Evolutionary conservation across 1,140 invertebrate genomes (phyloP).

Genomic region (Polyergus mexicanus): DNA sequence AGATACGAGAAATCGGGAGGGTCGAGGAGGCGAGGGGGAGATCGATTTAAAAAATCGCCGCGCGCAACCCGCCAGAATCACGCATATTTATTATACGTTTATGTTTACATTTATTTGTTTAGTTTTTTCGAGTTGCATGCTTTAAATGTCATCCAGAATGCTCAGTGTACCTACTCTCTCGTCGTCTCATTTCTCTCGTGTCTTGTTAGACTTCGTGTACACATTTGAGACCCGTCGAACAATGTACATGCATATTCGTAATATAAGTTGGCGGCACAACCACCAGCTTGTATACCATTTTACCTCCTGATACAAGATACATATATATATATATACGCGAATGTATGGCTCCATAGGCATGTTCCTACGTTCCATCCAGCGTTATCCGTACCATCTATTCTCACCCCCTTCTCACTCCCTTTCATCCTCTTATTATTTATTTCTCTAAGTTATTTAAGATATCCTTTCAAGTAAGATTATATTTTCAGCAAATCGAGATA

Average conservation of each 20-base stretch:
- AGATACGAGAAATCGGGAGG: neutral
- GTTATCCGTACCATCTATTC: neutral
- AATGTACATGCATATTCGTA: slow-evolving; percentile 62
- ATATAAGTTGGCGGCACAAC: slow-evolving; percentile 47
- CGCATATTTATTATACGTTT: slow-evolving; percentile 65
- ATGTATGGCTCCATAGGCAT: slow-evolving; percentile 45
- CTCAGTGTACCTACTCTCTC: slow-evolving; percentile 83
- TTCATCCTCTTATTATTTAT: slow-evolving; percentile 13
- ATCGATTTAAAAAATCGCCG: slow-evolving; percentile 68
- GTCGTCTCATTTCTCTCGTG: slow-evolving; percentile 78
- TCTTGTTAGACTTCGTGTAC: slow-evolving; percentile 70
- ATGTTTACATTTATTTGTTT: slow-evolving; percentile 51
- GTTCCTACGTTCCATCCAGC: neutral
- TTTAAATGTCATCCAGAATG: slow-evolving; percentile 86
- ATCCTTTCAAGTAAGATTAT: slow-evolving; percentile 38
- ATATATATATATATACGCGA: slow-evolving; percentile 26
- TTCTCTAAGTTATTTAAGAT: slow-evolving; percentile 40
- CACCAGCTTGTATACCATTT: slow-evolving; percentile 51
- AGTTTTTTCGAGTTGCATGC: slow-evolving; percentile 83
- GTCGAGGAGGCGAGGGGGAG: slow-evolving; percentile 15
- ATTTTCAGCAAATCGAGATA: slow-evolving; percentile 26
- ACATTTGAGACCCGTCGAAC: slow-evolving; percentile 56
- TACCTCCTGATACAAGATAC: slow-evolving; percentile 42
- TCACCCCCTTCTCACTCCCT: neutral
- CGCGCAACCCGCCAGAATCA: slow-evolving; percentile 72